Conservation (phyloP, 2,797 vertebrate species). For the Brotula barbata region DNA sequence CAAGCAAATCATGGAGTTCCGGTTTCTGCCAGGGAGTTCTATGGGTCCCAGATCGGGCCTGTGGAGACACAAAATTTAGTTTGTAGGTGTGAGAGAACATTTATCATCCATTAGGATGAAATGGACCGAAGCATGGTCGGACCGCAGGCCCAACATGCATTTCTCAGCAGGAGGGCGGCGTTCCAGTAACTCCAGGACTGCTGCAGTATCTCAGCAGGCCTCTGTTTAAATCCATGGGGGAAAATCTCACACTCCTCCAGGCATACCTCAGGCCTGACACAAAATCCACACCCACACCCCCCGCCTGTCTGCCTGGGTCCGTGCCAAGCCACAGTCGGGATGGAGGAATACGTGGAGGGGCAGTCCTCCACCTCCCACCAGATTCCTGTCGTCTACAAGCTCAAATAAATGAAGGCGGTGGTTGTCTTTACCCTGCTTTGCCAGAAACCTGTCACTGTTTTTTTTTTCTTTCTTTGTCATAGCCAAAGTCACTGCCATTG, state of each 20-base stretch:
- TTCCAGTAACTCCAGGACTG: conserved; percentile 51
- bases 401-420: conserved; percentile 26
- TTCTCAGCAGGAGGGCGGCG: conserved; percentile 29
- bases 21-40: conserved; percentile 74
- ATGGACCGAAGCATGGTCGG: conserved; percentile 1
- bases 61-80: conserved; percentile 5
- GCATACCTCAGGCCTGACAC: conserved; percentile 69
- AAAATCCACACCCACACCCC: not conserved
- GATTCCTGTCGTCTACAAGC: conserved; percentile 45
- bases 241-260: conserved; percentile 61
- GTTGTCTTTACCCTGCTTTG: not conserved
- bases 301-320: conserved; percentile 23
- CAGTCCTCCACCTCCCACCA: conserved; percentile 52
- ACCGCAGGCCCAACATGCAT: conserved; percentile 7
- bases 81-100: conserved; percentile 9
- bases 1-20: conserved; percentile 85
- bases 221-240: conserved; percentile 44
- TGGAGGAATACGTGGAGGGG: conserved; percentile 38
- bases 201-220: conserved; percentile 57
- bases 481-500: conserved; percentile 16
- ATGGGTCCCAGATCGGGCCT: conserved; percentile 79
- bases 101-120: conserved; percentile 4
- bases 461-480: too few relatives aligned
- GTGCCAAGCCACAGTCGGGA: conserved; percentile 51
- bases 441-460: conserved; percentile 31